Evolutionary conservation across 2,888 invertebrate species (phyloP), one percentile per base, ranked within the genome.

Genomic region (Ormia ochracea): DNA sequence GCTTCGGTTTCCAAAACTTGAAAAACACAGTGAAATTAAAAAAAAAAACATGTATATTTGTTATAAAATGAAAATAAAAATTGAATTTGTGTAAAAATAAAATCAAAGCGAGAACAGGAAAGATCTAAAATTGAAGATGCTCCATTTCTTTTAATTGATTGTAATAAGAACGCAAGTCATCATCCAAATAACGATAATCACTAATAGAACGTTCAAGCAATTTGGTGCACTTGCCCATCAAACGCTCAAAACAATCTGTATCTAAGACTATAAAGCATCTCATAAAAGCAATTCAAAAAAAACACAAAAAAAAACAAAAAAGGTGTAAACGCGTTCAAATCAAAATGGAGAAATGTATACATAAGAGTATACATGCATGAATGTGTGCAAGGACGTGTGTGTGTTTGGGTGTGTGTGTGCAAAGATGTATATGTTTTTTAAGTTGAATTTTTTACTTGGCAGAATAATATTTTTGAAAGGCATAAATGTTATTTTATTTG

Each of bases 1-100:
- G 98, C 98, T 86, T 96, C 96, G 86, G 97, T 97, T 90, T 98
- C 98, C 91, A 99, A 92, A 92, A 98, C 98, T 97, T 61, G 17
- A 63, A 48, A 69, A 65, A n/a, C 31, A 73, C 6, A 70, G 45
- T 36, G 33, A 65, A 73, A 56, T 19, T 38, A 33, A 26, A 54
- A 28, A 52, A 68, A 19, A n/a, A n/a, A n/a, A n/a, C n/a, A n/a
- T n/a, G n/a, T n/a, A n/a, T 48, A 66, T 75, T 59, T 68, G 61
- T 68, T 68, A 31, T 31, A 19, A 59, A 70, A 48, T 59, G 23
- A 50, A 36, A 21, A 59, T 28, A 73, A 21, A 54, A 43, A 54
- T n/a, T n/a, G n/a, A 56, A 41, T 9, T 3, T n/a, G 21, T 70
- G 38, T 17, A 12, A 6, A 43, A 68, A 58, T 3, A 17, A 43